Base-by-base conservation (phyloP, 2,113 vertebrate species). In the Cephalophus harveyi region DNA sequence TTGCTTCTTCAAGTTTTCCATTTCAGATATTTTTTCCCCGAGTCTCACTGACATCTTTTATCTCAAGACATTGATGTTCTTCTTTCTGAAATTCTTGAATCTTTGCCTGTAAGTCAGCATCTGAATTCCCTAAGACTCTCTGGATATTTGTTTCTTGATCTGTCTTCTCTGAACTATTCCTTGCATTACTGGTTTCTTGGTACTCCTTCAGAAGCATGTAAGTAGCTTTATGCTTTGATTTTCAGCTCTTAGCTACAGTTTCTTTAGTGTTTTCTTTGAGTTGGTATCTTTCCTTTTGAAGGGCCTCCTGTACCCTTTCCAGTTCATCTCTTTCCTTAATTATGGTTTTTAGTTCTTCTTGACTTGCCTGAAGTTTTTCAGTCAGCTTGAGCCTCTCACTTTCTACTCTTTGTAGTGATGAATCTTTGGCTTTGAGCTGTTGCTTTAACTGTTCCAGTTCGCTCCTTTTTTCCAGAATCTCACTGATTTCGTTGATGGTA, bases 1-100 rank as follows among this genome's bases (percentile, higher is more conserved):
- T 16, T 93, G 81, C 11, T 97, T 71, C 48, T 97, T 98, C 1
- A 97, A 71, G 74, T 96, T 94, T 59, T 99, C 98, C 62, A 98
- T 87, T n/a, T 98, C 98, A 57, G 0, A 71, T 48, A 96, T 0
- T 60, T 88, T 93, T 62, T 30, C 82, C 82, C 48, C 57, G 85
- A 87, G 82, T 78, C 28, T 98, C 97, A 71, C 21, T 94, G 33
- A 97, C 30, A 43, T 96, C 87, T 87, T 98, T 91, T 48, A 76
- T 96, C 25, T 94, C 46, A 7, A 48, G 1, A 71, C n/a, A 40
- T 1, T 97, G 33, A 14, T 93, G 46, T 52, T 98, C 97, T 87
- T 98, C 87, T 52, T 97, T 96, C 60, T 92, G 46, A 91, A 83
- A 92, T 71, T 96, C 92, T 81, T 93, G 89, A 60, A 78, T 48